Evolutionary conservation across 2,888 invertebrate genomes (phyloP).

Genomic region (Mechanitis mazaeus): DNA sequence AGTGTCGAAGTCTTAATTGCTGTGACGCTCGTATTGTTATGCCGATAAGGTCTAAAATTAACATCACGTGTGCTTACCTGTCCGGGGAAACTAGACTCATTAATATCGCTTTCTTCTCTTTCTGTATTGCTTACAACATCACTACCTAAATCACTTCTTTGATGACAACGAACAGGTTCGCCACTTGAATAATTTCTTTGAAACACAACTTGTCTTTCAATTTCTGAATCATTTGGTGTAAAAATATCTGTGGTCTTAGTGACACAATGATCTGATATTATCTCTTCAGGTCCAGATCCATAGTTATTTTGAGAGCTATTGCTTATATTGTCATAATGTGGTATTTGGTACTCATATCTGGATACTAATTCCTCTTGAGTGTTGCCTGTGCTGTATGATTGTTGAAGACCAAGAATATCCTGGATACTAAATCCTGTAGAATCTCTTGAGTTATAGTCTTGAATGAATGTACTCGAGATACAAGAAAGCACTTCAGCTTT

Average conservation of each 20-base stretch:
- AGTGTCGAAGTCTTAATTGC: constrained; percentile 23
- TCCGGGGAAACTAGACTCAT: constrained; percentile 57
- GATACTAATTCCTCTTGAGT: constrained; percentile 48
- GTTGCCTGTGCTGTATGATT: constrained; percentile 47
- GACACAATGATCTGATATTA: constrained; percentile 46
- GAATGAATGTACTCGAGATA: constrained; percentile 52
- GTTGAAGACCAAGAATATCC: constrained; percentile 67
- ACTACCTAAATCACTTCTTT: constrained; percentile 46
- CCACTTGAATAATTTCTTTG: constrained; percentile 49
- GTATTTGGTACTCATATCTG: constrained; percentile 61
- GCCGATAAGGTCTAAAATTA: constrained; percentile 39
- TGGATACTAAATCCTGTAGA: constrained; percentile 71
- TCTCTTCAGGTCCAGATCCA: constrained; percentile 53
- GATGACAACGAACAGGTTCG: constrained; percentile 54
- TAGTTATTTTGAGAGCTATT: constrained; percentile 59
- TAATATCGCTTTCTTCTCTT: constrained; percentile 48
- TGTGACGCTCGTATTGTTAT: constrained; percentile 7
- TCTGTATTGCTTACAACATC: constrained; percentile 52
- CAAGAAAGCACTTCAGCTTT: constrained; percentile 54
- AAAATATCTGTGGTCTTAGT: constrained; percentile 45
- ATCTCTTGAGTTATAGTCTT: constrained; percentile 71
- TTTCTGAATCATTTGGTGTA: constrained; percentile 37
- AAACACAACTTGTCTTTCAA: constrained; percentile 50
- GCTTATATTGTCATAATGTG: constrained; percentile 61
- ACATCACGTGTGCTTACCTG: constrained; percentile 49